Evolutionary conservation across 1,140 invertebrate species (phyloP).

Genomic region (Doryteuthis pealeii): DNA sequence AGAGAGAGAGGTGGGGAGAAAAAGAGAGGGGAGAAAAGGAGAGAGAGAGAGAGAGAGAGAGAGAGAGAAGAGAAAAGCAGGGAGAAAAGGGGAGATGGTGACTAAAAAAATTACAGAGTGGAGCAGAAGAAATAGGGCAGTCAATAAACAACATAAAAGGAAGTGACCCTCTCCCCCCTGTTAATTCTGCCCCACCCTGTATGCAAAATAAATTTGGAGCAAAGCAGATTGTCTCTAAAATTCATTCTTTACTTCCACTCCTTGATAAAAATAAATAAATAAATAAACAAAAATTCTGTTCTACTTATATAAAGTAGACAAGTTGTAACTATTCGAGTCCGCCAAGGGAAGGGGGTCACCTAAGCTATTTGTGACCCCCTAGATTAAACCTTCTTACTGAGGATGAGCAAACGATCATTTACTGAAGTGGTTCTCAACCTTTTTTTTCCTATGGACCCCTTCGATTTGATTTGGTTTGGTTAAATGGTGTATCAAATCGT

Average conservation of each 20-base stretch:
- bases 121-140: not conserved
- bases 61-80: not conserved
- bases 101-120: not conserved
- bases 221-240: not conserved
- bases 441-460: not conserved
- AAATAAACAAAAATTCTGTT: not conserved
- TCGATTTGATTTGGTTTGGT: too few species aligned
- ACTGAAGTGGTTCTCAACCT: not conserved
- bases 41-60: not conserved
- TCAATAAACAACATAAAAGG: too few species aligned
- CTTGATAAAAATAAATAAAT: not conserved
- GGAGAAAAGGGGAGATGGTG: not conserved
- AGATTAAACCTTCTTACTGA: not conserved
- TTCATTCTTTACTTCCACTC: not conserved
- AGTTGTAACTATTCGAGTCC: not conserved
- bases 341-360: not conserved
- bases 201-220: too few species aligned
- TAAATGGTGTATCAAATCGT: too few species aligned
- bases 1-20: not conserved
- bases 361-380: not conserved
- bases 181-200: too few species aligned
- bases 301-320: not conserved
- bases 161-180: too few species aligned
- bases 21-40: not conserved
- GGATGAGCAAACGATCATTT: not conserved